Evolutionary conservation across 2,888 invertebrate species (phyloP), one percentile per base, ranked within the genome.

Genomic region (Eilema depressum): DNA sequence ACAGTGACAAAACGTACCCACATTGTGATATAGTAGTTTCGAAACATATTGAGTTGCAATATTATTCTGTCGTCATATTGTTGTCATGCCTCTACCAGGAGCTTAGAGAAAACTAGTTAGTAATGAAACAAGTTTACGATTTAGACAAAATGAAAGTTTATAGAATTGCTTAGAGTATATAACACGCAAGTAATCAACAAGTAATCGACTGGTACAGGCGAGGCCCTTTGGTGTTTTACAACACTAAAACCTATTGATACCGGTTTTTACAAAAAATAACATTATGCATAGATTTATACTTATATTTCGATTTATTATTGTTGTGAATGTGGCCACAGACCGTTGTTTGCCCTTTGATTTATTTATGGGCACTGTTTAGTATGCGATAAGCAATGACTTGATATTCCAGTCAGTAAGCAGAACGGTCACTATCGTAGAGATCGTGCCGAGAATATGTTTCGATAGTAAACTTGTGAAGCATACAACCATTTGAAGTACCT

Each of bases 361-460:
- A 80, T 81, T 78, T 80, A 81, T 78, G 76, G 71, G 68, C 78
- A 72, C 84, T 85, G 78, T 81, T 92, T 88, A 85, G 85, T 90
- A 92, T 91, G 88, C 89, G 86, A 86, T 82, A 76, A 66, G 78
- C 84, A 81, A 76, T 83, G 85, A 87, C 88, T 91, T 89, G 86
- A 89, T 91, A 91, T 90, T 90, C 89, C 80, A 90, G 89, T 88
- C 85, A 86, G 89, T 89, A 88, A 89, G 89, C 85, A 88, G 88
- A 89, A 89, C 89, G 89, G 88, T 89, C 87, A 83, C 84, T 78
- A 79, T 53, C 53, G 53, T 47, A 5, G 5, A 10, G 53, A 53
- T 81, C 91, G 91, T 92, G 93, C 84, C 85, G 81, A 88, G 93
- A 92, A 92, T 93, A 84, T 83, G 80, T 77, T 65, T 56, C 33